Percentiles rank a stretch among this genome's conserved stretches.
Evolutionary conservation across 2,113 vertebrate species (phyloP).

Genomic region (Ctenodactylus gundi): DNA sequence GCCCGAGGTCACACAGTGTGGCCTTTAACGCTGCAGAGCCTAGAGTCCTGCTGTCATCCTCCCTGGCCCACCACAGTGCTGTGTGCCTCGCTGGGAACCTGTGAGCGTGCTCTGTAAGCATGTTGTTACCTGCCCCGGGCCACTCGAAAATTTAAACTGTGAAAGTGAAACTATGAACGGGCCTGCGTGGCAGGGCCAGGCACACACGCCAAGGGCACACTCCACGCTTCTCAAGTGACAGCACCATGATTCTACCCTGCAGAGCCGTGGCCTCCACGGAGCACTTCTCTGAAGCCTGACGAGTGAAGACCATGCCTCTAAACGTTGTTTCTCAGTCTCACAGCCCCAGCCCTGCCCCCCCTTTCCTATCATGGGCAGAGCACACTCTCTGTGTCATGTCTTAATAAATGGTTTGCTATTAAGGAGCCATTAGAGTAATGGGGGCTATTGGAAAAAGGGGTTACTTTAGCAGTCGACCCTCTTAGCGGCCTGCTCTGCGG

Average conservation of each 20-base stretch:
- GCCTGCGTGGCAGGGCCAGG: too few relatives aligned
- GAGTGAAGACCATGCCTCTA: slow-evolving; percentile 22
- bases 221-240: neutral
- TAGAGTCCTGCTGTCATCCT: neutral
- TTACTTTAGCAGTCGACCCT: slow-evolving; percentile 74
- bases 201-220: neutral
- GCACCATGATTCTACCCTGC: neutral
- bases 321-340: slow-evolving; percentile 48
- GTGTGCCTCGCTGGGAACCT: too few relatives aligned
- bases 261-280: neutral
- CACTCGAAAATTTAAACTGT: neutral
- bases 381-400: slow-evolving; percentile 65
- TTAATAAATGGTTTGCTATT: slow-evolving; percentile 79
- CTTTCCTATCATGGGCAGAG: slow-evolving; percentile 52
- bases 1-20: neutral
- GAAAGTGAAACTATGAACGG: neutral
- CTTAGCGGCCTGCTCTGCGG: slow-evolving; percentile 72
- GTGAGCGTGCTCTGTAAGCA: too few relatives aligned
- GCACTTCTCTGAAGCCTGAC: slow-evolving; percentile 42
- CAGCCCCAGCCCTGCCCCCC: neutral
- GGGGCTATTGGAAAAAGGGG: slow-evolving; percentile 73
- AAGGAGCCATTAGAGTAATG: slow-evolving; percentile 76
- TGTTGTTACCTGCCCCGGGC: neutral
- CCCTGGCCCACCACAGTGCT: neutral
- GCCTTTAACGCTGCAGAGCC: neutral